A percentile compares a stretch with the other conserved stretches of the same genome.
Evolutionary conservation across 2,113 vertebrate genomes (phyloP).

Genomic region (Oxygymnocypris stewartii): DNA sequence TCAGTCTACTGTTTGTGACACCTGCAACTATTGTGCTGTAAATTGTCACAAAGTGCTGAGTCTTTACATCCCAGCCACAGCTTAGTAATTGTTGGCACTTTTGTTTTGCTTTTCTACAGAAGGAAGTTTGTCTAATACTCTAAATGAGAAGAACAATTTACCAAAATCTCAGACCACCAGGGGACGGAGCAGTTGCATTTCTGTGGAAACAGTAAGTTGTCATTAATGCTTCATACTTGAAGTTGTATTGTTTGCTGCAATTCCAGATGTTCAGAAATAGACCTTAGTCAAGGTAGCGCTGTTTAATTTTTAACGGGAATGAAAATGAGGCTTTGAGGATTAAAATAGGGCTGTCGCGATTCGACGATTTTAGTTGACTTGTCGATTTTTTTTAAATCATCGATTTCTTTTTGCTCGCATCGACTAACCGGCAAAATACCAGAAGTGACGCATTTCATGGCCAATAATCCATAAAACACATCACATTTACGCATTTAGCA

Average conservation of each 20-base stretch:
- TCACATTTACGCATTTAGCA: too few species aligned
- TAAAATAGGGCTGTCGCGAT: too few species aligned
- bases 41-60: neutral
- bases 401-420: too few species aligned
- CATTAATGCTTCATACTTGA: neutral
- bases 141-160: slow-evolving; percentile 95
- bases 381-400: too few species aligned
- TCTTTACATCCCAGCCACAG: neutral
- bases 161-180: slow-evolving; percentile 90
- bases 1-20: neutral
- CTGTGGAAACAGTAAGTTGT: slow-evolving; percentile 85
- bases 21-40: neutral
- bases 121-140: slow-evolving; percentile 93
- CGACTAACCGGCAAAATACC: too few species aligned
- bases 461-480: too few species aligned
- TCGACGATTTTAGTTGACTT: too few species aligned
- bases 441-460: too few species aligned
- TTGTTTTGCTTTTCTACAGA: slow-evolving; percentile 71
- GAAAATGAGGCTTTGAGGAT: too few species aligned
- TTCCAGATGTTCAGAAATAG: neutral
- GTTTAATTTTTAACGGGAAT: neutral
- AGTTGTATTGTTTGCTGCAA: neutral
- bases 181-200: slow-evolving; percentile 80
- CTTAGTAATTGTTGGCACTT: neutral
- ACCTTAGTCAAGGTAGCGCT: neutral